Conservation (phyloP, 2,113 vertebrate species). For the Lycocorax pyrrhopterus region DNA sequence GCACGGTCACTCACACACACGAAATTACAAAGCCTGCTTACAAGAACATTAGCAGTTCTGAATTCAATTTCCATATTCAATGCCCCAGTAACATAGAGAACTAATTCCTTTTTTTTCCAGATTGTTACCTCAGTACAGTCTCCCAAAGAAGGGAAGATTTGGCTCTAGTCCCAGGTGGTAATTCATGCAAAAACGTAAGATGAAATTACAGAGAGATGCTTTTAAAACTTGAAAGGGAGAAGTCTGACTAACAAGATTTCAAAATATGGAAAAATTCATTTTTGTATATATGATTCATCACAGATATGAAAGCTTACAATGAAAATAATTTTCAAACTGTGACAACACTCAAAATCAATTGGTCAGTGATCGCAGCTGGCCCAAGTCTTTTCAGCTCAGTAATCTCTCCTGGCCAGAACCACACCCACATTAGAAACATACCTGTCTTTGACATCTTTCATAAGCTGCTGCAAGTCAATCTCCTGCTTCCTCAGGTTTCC, state of each 20-base stretch:
- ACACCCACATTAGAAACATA: not conserved
- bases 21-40: not conserved
- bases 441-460: slow-evolving; percentile 77
- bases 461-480: slow-evolving; percentile 83
- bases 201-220: not conserved
- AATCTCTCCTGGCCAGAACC: not conserved
- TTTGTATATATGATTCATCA: not conserved
- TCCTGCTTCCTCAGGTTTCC: slow-evolving; percentile 89
- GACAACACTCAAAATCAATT: not conserved
- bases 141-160: not conserved
- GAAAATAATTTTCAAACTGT: not conserved
- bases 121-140: not conserved
- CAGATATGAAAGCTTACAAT: not conserved
- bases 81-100: not conserved
- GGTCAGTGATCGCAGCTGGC: not conserved
- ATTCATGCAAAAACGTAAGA: not conserved
- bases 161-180: not conserved
- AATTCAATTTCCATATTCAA: not conserved
- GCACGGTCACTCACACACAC: not conserved
- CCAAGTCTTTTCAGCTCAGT: not conserved
- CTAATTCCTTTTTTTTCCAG: not conserved
- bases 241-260: not conserved
- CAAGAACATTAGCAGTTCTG: not conserved
- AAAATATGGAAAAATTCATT: not conserved
- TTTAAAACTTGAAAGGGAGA: not conserved